Evolutionary conservation across 2,113 vertebrate species (phyloP).

Genomic region (Tylochromis polylepis): DNA sequence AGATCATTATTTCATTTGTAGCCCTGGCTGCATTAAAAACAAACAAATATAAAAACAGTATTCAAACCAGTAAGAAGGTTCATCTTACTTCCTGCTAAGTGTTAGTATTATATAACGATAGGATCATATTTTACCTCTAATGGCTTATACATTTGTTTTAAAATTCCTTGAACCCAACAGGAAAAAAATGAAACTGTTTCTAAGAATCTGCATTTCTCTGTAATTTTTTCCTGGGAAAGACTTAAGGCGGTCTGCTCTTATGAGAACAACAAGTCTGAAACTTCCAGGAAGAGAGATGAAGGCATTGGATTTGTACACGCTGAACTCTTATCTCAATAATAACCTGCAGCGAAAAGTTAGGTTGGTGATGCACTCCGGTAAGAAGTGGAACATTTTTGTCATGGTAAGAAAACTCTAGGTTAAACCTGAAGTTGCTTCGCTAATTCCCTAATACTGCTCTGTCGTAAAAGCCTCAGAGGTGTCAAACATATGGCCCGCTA

Average conservation of each 20-base stretch:
- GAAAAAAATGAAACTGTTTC: background rate
- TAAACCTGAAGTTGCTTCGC: background rate
- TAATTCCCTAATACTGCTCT: background rate
- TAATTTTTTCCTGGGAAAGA: background rate
- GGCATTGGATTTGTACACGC: background rate
- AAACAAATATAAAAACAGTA: no score
- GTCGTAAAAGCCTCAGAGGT: background rate
- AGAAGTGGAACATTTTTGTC: background rate
- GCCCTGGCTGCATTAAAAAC: background rate
- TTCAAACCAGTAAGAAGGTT: no score
- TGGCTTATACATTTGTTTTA: background rate
- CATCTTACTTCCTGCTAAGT: background rate
- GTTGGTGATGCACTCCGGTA: background rate
- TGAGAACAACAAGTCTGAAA: background rate
- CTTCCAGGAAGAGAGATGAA: background rate
- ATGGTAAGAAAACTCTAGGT: background rate
- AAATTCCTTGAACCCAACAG: background rate
- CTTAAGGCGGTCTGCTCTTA: background rate
- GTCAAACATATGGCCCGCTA: background rate
- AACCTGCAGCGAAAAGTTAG: background rate
- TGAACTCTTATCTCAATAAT: background rate
- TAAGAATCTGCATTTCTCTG: background rate
- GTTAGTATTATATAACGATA: background rate
- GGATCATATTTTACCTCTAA: background rate
- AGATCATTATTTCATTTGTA: background rate